Conservation (phyloP, 2,797 vertebrate genomes). For the Valencia hispanica region DNA sequence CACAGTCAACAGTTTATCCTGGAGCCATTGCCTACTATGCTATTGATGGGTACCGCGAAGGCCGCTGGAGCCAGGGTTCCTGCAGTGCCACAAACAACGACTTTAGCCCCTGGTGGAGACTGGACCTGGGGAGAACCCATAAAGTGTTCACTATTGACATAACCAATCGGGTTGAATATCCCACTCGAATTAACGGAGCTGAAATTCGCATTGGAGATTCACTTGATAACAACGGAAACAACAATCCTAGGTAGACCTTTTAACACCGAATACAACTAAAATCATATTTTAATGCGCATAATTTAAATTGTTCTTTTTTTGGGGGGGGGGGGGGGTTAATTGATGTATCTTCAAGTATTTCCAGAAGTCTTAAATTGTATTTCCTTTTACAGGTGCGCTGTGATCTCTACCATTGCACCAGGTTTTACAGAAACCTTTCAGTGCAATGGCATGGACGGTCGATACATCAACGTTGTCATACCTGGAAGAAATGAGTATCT, state of each 20-base stretch:
- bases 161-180: slow-evolving; percentile 22
- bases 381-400: not conserved
- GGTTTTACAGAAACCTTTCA: slow-evolving; percentile 23
- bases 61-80: not conserved
- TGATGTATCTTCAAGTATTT: too few species aligned
- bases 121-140: slow-evolving; percentile 59
- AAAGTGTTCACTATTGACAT: slow-evolving; percentile 62
- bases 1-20: slow-evolving; percentile 15
- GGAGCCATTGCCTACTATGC: slow-evolving; percentile 4
- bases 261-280: too few species aligned
- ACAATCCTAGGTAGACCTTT: too few species aligned
- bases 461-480: slow-evolving; percentile 58
- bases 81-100: slow-evolving; percentile 36
- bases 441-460: slow-evolving; percentile 61
- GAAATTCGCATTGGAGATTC: slow-evolving; percentile 68
- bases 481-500: slow-evolving; percentile 17
- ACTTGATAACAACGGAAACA: slow-evolving; percentile 57
- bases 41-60: slow-evolving; percentile 62
- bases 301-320: too few species aligned
- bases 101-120: slow-evolving; percentile 67
- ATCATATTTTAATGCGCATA: too few species aligned
- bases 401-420: not conserved
- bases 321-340: too few species aligned
- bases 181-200: slow-evolving; percentile 42
- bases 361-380: slow-evolving; percentile 18